Percentiles rank a stretch among this genome's conserved stretches.
These are phyloP conservation scores for Drosophila seguyi DNA, from an alignment of 1,140 invertebrate genomes.

Conservation along the genomic window DNA sequence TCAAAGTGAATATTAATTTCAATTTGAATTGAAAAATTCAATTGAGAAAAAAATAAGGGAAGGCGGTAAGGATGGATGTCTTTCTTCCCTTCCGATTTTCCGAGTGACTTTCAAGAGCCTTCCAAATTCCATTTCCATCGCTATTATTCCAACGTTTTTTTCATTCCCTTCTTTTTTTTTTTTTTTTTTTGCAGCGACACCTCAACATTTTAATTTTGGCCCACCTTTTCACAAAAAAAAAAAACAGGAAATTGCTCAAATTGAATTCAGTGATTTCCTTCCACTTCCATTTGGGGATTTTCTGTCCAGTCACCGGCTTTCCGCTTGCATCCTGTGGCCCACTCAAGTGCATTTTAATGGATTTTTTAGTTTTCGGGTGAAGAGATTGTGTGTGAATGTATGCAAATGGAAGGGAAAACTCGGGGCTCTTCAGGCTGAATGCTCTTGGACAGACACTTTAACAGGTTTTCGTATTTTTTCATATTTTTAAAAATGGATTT, in stretches of 20 bases:
- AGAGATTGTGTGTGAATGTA: background rate
- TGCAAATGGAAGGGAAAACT: slow-evolving; percentile 12
- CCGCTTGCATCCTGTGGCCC: slow-evolving; percentile 44
- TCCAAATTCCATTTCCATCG: slow-evolving; percentile 34
- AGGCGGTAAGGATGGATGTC: slow-evolving; percentile 5
- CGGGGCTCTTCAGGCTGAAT: background rate
- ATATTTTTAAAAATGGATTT: background rate
- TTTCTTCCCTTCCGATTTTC: slow-evolving; percentile 17
- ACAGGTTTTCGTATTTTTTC: background rate
- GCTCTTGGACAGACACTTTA: background rate
- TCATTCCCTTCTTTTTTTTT: background rate
- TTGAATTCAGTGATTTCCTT: slow-evolving; percentile 77
- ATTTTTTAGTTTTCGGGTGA: slow-evolving; percentile 31
- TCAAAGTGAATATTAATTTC: slow-evolving; percentile 79
- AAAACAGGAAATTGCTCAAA: slow-evolving; percentile 78
- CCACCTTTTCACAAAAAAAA: slow-evolving; percentile 60
- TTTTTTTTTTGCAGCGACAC: background rate
- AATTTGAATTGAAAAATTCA: slow-evolving; percentile 74
- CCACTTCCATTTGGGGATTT: slow-evolving; percentile 20
- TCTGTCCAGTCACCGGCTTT: slow-evolving; percentile 7
- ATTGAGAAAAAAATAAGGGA: slow-evolving; percentile 50
- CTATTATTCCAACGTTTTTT: background rate
- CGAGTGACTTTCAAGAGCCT: slow-evolving; percentile 40
- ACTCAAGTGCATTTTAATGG: slow-evolving; percentile 74
- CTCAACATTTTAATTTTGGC: slow-evolving; percentile 65